Evolutionary conservation across 1,140 invertebrate species (phyloP), one percentile per base, ranked within the genome.

Genomic region (Trichogramma pretiosum): DNA sequence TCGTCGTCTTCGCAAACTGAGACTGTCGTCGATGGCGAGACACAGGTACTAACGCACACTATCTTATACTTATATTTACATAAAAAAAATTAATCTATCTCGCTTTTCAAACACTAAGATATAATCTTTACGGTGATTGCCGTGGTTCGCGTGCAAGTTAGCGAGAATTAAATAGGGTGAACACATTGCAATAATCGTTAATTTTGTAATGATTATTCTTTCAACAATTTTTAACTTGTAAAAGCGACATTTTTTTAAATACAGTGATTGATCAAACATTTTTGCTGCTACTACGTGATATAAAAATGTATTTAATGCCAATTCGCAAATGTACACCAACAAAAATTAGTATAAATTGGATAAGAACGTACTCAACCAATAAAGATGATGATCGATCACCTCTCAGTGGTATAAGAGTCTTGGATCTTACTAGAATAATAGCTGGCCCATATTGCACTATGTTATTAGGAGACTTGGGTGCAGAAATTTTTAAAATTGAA

Each of bases 401-500:
- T 48, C 65, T 82, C 28, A 61, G 64, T 46, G 85, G 84, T 45
- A 72, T 92, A 34, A 75, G 81, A 56, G 76, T 94, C 14, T 63
- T 94, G 48, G 91, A 95, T 72, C 63, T 93, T 37, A 87, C 87
- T 2, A 69, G 91, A 56, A 85, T 98, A 28, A 77, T 87, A 4
- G 84, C 85, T 40, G 85, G 84, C 2, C 74, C 74, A 0, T 75
- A 70, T 48, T 95, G 92, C 61, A 88, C 92, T 1, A 94, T 96
- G 92, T 79, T 94, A 17, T 70, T 98, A 5, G 87, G 87, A 3
- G 94, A 98, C 70, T 71, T 96, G 26, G 95, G 94, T 5, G 94
- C 94, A 3, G 91, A 96, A 64, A 77, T 99, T 3, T 85, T 96
- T 23, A 98, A 99, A 76, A 77, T 93, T 24, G 89, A 93, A 60